Percentiles rank a stretch among this genome's conserved stretches.
Conservation (phyloP, 2,113 vertebrate genomes). For the Andinoacara biseriatus region DNA sequence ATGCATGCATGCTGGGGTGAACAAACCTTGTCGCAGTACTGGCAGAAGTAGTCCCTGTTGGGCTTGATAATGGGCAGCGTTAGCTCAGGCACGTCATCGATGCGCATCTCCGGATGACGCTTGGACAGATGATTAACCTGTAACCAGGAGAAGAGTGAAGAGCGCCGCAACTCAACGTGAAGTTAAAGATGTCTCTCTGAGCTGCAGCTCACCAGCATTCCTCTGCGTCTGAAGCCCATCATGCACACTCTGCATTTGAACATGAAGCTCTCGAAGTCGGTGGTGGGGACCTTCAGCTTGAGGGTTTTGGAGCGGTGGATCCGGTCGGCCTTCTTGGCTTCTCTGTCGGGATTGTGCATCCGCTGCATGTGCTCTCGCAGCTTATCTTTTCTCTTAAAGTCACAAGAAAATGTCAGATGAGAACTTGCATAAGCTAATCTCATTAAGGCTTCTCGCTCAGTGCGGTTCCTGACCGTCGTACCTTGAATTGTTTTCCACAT, state of each 20-base stretch:
- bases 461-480: slow-evolving; percentile 39
- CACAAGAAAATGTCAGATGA: background rate
- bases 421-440: background rate
- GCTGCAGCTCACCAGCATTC: slow-evolving; percentile 91
- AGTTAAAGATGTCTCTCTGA: background rate
- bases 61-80: slow-evolving; percentile 98
- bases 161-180: background rate
- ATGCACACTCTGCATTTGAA: slow-evolving; percentile 98
- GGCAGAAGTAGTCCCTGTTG: slow-evolving; percentile 98
- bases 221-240: slow-evolving; percentile 97
- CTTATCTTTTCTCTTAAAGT: slow-evolving; percentile 92
- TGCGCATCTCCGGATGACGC: slow-evolving; percentile 97
- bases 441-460: background rate
- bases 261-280: slow-evolving; percentile 96
- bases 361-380: slow-evolving; percentile 98
- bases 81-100: slow-evolving; percentile 96
- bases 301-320: slow-evolving; percentile 92
- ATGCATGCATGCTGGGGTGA: background rate
- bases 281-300: slow-evolving; percentile 91
- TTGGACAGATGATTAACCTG: slow-evolving; percentile 99
- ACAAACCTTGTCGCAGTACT: slow-evolving; percentile 97
- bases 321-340: slow-evolving; percentile 94
- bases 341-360: slow-evolving; percentile 97
- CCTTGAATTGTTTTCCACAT: slow-evolving; percentile 99
- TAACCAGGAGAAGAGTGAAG: background rate